Base-by-base conservation (phyloP, 2,797 vertebrate genomes). In the Arrhamphus sclerolepis region DNA sequence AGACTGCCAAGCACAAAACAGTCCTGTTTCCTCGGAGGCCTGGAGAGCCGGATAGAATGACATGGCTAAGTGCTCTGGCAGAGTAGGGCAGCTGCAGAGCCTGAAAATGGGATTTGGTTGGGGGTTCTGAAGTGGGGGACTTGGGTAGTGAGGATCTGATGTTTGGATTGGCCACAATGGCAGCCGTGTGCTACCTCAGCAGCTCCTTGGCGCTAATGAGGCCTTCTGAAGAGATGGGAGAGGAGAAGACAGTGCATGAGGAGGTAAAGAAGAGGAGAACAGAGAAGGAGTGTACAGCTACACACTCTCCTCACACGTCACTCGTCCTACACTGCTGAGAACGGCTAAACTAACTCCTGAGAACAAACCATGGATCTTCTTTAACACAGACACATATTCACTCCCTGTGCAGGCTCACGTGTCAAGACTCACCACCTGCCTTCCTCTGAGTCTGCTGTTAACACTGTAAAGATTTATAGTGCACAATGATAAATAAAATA, bases 161-260 rank as follows among this genome's bases (percentile, higher is more conserved):
- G 91, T 95, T 95, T 94, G 90, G 91, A 92, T 84, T 91, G 83
- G 85, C 87, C 87, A 91, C 92, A 93, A 94, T 94, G 90, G 88
- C 87, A 89, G 91, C 84, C 88, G 77, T 89, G 85, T 75, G 86
- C 89, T 92, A 89, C 76, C 88, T 91, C 84, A 55, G 81, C 70
- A 64, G 82, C 86, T 84, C 83, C 85, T 86, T 41, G 48, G 62
- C 64, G 57, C 89, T 91, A 93, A 94, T 89, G 77, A 91, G 83
- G 85, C 84, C 89, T 91, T 92, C 89, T 88, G 73, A 51, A 47
- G 85, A 68, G 76, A 75, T 73, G 76, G 77, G 87, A 79, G 80
- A 78, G 58, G 77, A 78, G 82, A 86, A 49, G 72, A 82, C 70
- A 82, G 68, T 63, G 62, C 58, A 54, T 38, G 64, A 79, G 80